Conservation (phyloP, 2,888 invertebrate genomes). For the Diogma glabrata region DNA sequence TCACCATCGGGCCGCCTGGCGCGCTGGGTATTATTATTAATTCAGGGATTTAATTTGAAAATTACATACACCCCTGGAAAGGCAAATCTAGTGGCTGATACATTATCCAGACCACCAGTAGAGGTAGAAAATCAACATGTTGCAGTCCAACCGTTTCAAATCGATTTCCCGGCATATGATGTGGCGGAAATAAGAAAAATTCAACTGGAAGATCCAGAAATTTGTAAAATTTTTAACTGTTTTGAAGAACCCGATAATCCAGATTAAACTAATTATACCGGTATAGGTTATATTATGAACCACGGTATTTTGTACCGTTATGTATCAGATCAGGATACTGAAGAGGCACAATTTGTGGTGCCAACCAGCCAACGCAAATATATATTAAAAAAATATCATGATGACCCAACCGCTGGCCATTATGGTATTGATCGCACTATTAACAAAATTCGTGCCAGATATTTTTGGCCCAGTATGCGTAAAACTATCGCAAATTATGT, state of each 20-base stretch:
- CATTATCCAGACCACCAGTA: too few relatives aligned
- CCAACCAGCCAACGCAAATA: slow-evolving; percentile 15
- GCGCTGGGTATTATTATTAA: too few relatives aligned
- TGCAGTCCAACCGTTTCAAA: too few relatives aligned
- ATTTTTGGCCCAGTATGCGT: slow-evolving; percentile 24
- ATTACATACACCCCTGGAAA: too few relatives aligned
- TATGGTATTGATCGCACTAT: slow-evolving; percentile 21
- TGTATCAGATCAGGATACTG: slow-evolving; percentile 11
- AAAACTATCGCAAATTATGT: slow-evolving; percentile 22
- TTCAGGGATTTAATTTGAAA: too few relatives aligned
- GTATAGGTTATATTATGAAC: slow-evolving; percentile 20
- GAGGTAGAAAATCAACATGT: too few relatives aligned
- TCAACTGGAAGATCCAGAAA: slow-evolving; percentile 19
- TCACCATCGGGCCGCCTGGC: too few relatives aligned
- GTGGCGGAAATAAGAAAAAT: too few relatives aligned
- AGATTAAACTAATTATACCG: slow-evolving; percentile 16
- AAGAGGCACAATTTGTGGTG: slow-evolving; percentile 15
- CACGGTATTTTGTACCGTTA: slow-evolving; percentile 20
- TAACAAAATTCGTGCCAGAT: slow-evolving; percentile 17
- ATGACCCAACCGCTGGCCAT: slow-evolving; percentile 23
- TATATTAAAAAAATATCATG: slow-evolving; percentile 13
- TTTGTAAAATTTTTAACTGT: slow-evolving; percentile 18
- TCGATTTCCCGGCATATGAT: too few relatives aligned
- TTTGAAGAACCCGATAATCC: slow-evolving; percentile 13
- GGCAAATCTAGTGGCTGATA: too few relatives aligned